Base-by-base conservation (phyloP, 2,888 invertebrate genomes). In the Eupithecia inturbata region DNA sequence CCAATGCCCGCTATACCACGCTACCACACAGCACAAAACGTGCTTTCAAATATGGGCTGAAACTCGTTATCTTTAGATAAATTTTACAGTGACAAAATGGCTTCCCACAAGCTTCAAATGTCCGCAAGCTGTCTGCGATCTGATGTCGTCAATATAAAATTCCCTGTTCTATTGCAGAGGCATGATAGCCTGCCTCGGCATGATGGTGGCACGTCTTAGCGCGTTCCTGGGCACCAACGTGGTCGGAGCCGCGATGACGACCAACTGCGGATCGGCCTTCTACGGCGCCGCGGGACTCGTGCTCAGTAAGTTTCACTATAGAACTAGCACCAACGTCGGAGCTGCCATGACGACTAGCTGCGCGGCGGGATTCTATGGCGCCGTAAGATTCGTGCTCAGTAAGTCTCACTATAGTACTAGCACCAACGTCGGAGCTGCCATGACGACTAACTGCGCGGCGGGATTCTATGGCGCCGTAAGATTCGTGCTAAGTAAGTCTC, bases 171-270 rank as follows among this genome's bases (percentile, higher is more conserved):
- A 69, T 73, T 33, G 0, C 85, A 93, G 93, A 71, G 93, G 92
- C 3, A 93, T 93, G 93, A 89, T 92, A 69, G 92, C 92, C 0
- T 93, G 93, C 67, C 78, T 93, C 7, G 92, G 93, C 26, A 92
- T 93, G 92, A 91, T 92, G 91, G 92, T 93, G 79, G 93, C 92
- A 0, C 81, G 93, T 0, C 84, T 92, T 68, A 93, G 93, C 75
- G 92, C 92, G 9, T 92, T 93, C 82, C 84, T 89, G 0, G 93
- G 92, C 69, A 92, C 92, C 81, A 92, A 91, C 81, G 80, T 90
- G 31, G 84, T 92, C 64, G 90, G 92, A 66, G 83, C 83, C 0
- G 85, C 87, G 72, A 90, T 93, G 84, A 87, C 89, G 0, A 80
- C 81, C 19, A 87, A 88, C 76, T 92, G 92, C 78, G 82, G 87